Conservation (phyloP, 2,113 vertebrate genomes). For the Protobothrops mucrosquamatus region DNA sequence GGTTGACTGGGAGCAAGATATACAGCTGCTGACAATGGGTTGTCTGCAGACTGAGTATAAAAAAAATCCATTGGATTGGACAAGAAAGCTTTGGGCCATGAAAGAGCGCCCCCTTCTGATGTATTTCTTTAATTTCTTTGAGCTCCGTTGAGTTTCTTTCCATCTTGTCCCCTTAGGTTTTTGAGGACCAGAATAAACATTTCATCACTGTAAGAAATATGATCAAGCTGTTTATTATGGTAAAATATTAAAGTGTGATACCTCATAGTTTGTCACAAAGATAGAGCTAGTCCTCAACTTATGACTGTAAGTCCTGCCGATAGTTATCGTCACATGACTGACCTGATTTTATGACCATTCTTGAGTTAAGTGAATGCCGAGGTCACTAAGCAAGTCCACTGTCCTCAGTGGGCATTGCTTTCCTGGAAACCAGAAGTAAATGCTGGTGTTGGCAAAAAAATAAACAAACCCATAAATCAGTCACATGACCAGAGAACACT, state of each 20-base stretch:
- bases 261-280: neutral
- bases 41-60: neutral
- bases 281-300: neutral
- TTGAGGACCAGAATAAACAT: neutral
- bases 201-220: neutral
- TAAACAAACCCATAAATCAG: neutral
- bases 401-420: neutral
- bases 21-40: neutral
- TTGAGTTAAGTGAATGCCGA: neutral
- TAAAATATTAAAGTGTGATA: neutral
- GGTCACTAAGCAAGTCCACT: neutral
- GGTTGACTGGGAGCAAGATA: neutral
- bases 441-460: neutral
- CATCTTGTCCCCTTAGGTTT: neutral
- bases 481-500: neutral
- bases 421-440: neutral
- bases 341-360: neutral
- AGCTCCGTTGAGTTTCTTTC: neutral
- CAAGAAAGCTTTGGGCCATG: neutral
- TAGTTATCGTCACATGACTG: neutral
- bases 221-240: neutral
- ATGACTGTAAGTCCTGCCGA: neutral
- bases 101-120: neutral
- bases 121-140: neutral
- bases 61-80: neutral